Evolutionary conservation across 2,888 invertebrate genomes (phyloP), one percentile per base, ranked within the genome.

Genomic region (Zygogramma bicolorata): DNA sequence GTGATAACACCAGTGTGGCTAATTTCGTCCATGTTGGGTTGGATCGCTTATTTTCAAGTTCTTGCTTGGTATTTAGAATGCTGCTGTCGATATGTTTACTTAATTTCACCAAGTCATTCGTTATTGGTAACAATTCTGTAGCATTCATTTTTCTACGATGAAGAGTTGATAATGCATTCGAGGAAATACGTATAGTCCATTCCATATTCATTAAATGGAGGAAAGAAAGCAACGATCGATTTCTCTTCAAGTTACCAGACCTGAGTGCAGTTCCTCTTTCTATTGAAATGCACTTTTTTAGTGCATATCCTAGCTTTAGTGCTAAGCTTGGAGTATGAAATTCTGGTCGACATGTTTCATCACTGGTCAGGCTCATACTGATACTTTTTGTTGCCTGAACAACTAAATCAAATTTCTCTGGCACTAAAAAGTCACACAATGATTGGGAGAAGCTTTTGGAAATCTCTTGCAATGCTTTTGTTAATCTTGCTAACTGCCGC

Each of bases 41-140:
- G 7, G n/a, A 25, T 15, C 5, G 10, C 6, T 69, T 15, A 6
- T 40, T 20, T 58, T 34, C 38, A 25, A 34, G 10, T 18, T 59
- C 22, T 13, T 25, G 29, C 65, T 75, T 59, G 49, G 25, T 42
- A 61, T 46, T 34, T 25, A 34, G 53, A 27, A 73, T 70, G 59
- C 66, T 62, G 13, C 6, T 25, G 53, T 74, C 69, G 27, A 78
- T 65, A 67, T 65, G 75, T 20, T 68, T 73, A 34, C 49, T 78
- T 6, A 77, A 49, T 68, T 74, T 75, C 1, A 79, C 61, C 10
- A 78, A 63, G 68, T 78, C 75, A 31, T 46, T 74, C 13, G 78
- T 79, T 34, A 79, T 38, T 22, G 78, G 78, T 40, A 79, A 70
- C 10, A 79, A 59, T 72, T 78, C 71, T 10, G 68, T 49, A 31